phyloP scores from a whole-genome alignment of 2,113 vertebrate genomes.

The Manacus vitellinus region DNA sequence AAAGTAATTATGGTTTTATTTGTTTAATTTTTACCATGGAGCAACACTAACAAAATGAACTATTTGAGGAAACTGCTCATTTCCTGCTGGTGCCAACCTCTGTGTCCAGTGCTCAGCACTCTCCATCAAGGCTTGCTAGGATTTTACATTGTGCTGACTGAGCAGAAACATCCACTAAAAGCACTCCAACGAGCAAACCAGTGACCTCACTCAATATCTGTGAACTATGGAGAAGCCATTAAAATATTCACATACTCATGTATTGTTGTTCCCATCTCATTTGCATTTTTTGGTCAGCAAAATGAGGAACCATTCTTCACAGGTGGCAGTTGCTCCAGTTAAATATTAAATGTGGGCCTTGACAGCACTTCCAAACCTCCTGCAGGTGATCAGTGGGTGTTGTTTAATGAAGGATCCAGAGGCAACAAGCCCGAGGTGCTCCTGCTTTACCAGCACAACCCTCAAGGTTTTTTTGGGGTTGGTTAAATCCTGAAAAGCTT shows the following conservation, averaged over 20 bases:
- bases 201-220: not conserved
- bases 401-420: not conserved
- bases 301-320: not conserved
- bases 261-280: not conserved
- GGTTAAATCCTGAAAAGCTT: not conserved
- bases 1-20: slow-evolving; percentile 38
- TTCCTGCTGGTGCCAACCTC: slow-evolving; percentile 28
- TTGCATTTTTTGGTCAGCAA: not conserved
- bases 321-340: not conserved
- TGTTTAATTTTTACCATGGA: slow-evolving; percentile 54
- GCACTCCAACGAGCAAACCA: not conserved
- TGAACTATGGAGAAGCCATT: not conserved
- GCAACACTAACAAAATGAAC: slow-evolving; percentile 20
- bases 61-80: slow-evolving; percentile 39
- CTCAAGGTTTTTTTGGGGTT: not conserved
- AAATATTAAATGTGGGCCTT: not conserved
- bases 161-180: slow-evolving; percentile 1
- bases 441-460: not conserved
- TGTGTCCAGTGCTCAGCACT: not conserved
- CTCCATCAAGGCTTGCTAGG: not conserved
- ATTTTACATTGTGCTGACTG: slow-evolving; percentile 17
- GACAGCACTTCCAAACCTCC: not conserved
- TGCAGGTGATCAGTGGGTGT: not conserved
- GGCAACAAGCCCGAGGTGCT: not conserved
- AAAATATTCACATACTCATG: not conserved